phyloP scores from a whole-genome alignment of 2,888 invertebrate genomes.

The Stenotaenia linearis region DNA sequence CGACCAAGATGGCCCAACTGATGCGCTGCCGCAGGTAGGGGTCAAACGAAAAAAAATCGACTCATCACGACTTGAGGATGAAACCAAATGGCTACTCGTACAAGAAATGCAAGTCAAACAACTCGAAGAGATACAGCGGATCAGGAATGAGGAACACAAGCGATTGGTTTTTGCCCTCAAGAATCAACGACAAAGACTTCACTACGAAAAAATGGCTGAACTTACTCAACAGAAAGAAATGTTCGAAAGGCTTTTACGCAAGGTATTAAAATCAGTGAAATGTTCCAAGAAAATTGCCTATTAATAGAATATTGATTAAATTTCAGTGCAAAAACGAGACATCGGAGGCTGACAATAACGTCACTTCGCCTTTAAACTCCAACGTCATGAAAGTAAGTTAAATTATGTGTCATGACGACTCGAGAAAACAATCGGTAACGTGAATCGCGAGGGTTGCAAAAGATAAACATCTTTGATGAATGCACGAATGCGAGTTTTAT shows the following conservation, averaged over 20 bases:
- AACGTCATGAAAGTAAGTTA: not conserved
- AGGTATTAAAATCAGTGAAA: not conserved
- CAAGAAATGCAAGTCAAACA: slow-evolving; percentile 5
- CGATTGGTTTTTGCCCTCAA: slow-evolving; percentile 24
- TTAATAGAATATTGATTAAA: not conserved
- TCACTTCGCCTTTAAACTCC: not conserved
- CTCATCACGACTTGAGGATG: slow-evolving; percentile 10
- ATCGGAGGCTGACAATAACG: not conserved
- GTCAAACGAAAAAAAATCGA: slow-evolving; percentile 20
- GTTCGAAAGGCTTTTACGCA: not conserved
- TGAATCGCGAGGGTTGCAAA: not conserved
- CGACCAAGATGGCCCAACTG: not conserved
- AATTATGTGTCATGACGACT: not conserved
- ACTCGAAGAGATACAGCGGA: not conserved
- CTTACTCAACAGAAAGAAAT: not conserved
- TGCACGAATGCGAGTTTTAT: not conserved
- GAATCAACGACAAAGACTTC: slow-evolving; percentile 19
- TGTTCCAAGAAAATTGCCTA: not conserved
- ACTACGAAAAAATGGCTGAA: slow-evolving; percentile 15
- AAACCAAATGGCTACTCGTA: slow-evolving; percentile 9
- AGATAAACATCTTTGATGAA: not conserved
- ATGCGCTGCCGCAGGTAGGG: not conserved
- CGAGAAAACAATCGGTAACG: too few species aligned
- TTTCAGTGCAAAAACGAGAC: not conserved
- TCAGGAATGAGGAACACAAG: slow-evolving; percentile 9